Evolutionary conservation across 2,113 vertebrate species (phyloP), one percentile per base, ranked within the genome.

Genomic region (Cyprinodon brontotheroides): DNA sequence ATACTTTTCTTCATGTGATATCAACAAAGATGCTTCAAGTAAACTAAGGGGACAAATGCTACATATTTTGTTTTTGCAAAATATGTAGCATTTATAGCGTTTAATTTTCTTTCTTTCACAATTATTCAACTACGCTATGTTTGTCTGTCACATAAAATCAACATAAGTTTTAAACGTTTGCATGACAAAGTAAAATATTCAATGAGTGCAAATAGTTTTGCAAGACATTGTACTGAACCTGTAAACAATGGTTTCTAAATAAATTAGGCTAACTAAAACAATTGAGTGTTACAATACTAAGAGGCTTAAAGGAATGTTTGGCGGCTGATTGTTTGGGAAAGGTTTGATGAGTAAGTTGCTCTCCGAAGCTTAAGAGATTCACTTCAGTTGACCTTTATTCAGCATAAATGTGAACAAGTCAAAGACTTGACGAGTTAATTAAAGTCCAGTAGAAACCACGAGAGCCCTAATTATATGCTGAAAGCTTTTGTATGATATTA

Each of bases 341-440:
- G 17, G 13, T n/a, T 65, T 65, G 39, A 65, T 15, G 63, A 43
- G 41, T 65, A 40, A 65, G 63, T 4, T 4, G 4, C 40, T 64
- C 17, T 64, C 17, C 40, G n/a, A 64, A 65, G 63, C 39, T 65
- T 65, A n/a, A 20, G 43, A 41, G 39, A 65, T 65, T 68, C 37
- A 15, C 65, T 37, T 50, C 45, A 50, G 47, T 22, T 68, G 65
- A 50, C 65, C 29, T 68, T 68, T 50, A 20, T 11, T 29, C 9
- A 13, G 29, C 29, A 68, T 37, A 36, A 50, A 14, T 22, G 29
- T 38, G n/a, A 48, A 47, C 3, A 47, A 66, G 8, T 66, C 41
- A 22, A 8, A 67, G n/a, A 15, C 13, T 29, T 48, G 47, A 47
- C 39, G 36, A 48, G 22, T 22, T 67, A 67, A 48, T 67, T 67